These are phyloP conservation scores for Sitodiplosis mosellana DNA, from an alignment of 1,140 invertebrate genomes.

Conservation along the genomic window DNA sequence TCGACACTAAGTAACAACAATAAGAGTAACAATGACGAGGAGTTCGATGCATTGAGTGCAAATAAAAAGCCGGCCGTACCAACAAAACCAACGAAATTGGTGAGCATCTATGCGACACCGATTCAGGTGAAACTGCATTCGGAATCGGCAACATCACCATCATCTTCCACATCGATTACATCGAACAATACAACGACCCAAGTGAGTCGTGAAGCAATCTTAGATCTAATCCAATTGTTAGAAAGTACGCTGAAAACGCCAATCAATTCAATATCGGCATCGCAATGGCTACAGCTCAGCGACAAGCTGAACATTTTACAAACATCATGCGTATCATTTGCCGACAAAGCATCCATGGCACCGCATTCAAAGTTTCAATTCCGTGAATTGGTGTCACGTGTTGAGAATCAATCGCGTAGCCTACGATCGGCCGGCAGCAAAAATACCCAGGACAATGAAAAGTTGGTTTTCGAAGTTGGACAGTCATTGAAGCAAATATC, in stretches of 20 bases:
- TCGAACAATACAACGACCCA: conserved; percentile 15
- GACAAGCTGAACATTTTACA: conserved; percentile 66
- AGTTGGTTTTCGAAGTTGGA: conserved; percentile 51
- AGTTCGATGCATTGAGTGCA: conserved; percentile 5
- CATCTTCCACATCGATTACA: conserved; percentile 3
- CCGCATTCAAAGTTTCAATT: conserved; percentile 78
- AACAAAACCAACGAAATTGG: conserved; percentile 34
- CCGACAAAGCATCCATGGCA: conserved; percentile 48
- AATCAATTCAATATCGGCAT: conserved; percentile 36
- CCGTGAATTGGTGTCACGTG: conserved; percentile 59
- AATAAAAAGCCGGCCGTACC: conserved; percentile 30
- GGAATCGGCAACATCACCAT: conserved; percentile 8
- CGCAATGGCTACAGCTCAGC: conserved; percentile 62
- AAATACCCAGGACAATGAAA: conserved; percentile 47
- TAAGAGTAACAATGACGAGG: background rate
- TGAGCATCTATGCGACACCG: conserved; percentile 35
- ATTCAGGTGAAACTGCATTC: conserved; percentile 26
- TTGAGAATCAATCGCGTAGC: conserved; percentile 62
- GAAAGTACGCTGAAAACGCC: conserved; percentile 44
- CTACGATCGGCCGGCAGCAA: conserved; percentile 50
- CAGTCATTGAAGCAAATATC: conserved; percentile 65
- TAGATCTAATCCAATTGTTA: conserved; percentile 47
- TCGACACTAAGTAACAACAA: conserved; percentile 21
- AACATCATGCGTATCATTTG: conserved; percentile 51
- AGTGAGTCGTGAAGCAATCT: conserved; percentile 39